These are phyloP conservation scores for Oithona nana DNA, from an alignment of 2,888 invertebrate genomes.

Conservation along the genomic window DNA sequence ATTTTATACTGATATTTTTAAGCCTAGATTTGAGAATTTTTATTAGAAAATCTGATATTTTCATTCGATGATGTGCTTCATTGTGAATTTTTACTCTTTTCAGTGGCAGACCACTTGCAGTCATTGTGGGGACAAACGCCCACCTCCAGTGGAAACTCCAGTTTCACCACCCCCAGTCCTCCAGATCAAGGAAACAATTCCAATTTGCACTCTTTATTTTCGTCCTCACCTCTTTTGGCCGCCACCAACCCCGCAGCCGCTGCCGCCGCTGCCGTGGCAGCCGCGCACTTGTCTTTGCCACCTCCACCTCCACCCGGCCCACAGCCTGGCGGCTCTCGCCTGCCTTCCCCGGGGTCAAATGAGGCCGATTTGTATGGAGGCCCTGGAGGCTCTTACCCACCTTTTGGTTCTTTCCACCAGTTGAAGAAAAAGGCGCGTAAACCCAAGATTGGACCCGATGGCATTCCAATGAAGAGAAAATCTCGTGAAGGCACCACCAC, in stretches of 20 bases:
- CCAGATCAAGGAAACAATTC: background rate
- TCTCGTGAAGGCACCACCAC: conserved; percentile 84
- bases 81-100: too few species aligned
- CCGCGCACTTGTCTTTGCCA: background rate
- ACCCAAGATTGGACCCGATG: conserved; percentile 41
- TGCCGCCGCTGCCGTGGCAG: background rate
- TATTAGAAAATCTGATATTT: too few species aligned
- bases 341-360: background rate
- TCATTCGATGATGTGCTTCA: too few species aligned
- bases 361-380: background rate
- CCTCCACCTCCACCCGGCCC: background rate
- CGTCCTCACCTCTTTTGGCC: background rate
- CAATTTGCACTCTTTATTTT: background rate
- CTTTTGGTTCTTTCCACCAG: conserved; percentile 18
- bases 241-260: too few species aligned
- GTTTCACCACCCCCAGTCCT: background rate
- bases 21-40: too few species aligned
- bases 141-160: background rate
- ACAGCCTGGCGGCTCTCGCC: background rate
- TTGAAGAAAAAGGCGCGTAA: conserved; percentile 62
- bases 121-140: background rate
- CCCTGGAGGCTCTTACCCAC: conserved; percentile 17
- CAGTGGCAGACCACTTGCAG: conserved; percentile 7
- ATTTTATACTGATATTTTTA: too few species aligned
- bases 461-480: conserved; percentile 62